Evolutionary conservation across 2,888 invertebrate genomes (phyloP).

Genomic region (Lepidochitona cinerea): DNA sequence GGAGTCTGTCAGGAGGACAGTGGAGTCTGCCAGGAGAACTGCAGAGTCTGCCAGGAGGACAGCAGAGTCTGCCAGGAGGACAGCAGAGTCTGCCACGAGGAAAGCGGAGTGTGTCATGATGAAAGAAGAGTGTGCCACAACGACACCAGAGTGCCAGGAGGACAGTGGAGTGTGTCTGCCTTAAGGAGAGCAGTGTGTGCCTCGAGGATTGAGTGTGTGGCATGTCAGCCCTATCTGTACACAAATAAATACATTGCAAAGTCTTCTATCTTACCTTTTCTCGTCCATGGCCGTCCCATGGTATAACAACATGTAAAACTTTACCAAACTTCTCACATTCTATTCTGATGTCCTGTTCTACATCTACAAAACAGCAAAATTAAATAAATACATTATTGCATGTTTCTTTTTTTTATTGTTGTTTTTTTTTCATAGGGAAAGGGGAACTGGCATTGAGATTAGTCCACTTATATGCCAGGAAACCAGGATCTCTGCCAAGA

Average conservation of each 20-base stretch:
- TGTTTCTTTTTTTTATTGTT: too few relatives aligned
- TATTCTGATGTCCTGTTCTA: too few relatives aligned
- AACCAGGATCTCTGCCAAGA: too few relatives aligned
- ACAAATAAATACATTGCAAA: too few relatives aligned
- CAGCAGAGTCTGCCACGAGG: neutral
- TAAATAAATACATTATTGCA: too few relatives aligned
- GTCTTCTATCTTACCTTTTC: conserved; percentile 5
- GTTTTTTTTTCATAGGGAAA: too few relatives aligned
- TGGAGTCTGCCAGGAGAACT: neutral
- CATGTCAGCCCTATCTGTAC: too few relatives aligned
- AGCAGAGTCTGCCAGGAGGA: neutral
- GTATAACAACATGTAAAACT: conserved; percentile 1
- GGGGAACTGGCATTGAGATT: too few relatives aligned
- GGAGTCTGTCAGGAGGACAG: neutral
- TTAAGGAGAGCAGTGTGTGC: neutral
- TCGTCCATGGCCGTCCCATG: neutral
- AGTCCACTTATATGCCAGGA: too few relatives aligned
- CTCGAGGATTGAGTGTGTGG: neutral
- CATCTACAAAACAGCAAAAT: too few relatives aligned
- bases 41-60: neutral
- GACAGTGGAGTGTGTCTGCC: neutral
- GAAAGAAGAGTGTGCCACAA: neutral
- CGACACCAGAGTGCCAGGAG: neutral
- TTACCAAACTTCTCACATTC: conserved; percentile 9
- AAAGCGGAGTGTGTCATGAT: neutral